Conservation (phyloP, 1,140 invertebrate genomes). For the Geopemphigus sp. region DNA sequence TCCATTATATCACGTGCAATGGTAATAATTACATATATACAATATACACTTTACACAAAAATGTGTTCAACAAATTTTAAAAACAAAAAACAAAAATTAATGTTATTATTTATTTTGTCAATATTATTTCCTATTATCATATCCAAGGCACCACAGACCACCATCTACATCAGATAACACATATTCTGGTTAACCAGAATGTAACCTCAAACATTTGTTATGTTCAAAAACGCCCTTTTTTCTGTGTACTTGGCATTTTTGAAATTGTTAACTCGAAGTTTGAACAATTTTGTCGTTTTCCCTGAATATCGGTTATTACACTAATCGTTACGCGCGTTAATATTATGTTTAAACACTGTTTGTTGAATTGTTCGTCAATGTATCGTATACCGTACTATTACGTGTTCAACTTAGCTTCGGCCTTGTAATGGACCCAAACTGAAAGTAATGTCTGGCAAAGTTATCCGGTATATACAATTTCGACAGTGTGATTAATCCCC, state of each 20-base stretch:
- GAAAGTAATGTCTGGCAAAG: constrained; percentile 17
- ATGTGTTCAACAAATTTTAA: not conserved
- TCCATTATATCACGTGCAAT: not conserved
- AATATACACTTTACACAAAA: not conserved
- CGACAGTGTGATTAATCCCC: not conserved
- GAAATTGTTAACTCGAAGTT: constrained; percentile 8
- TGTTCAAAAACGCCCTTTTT: constrained; percentile 46
- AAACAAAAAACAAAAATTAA: not conserved
- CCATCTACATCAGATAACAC: constrained; percentile 17
- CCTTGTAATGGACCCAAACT: constrained; percentile 38
- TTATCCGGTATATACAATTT: not conserved
- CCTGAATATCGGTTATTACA: not conserved
- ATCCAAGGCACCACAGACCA: not conserved
- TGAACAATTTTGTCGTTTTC: not conserved
- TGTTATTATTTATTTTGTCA: constrained; percentile 28
- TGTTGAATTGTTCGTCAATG: not conserved
- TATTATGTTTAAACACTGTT: not conserved
- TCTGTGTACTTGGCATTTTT: constrained; percentile 48
- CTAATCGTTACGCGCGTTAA: not conserved
- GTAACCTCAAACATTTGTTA: constrained; percentile 44
- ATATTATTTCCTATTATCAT: constrained; percentile 21
- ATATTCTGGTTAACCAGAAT: constrained; percentile 20
- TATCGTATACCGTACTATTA: not conserved
- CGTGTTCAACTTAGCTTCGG: not conserved
- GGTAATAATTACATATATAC: not conserved